These are phyloP conservation scores for Macrostomum lignano DNA, from an alignment of 1,140 invertebrate genomes.

Conservation along the genomic window DNA sequence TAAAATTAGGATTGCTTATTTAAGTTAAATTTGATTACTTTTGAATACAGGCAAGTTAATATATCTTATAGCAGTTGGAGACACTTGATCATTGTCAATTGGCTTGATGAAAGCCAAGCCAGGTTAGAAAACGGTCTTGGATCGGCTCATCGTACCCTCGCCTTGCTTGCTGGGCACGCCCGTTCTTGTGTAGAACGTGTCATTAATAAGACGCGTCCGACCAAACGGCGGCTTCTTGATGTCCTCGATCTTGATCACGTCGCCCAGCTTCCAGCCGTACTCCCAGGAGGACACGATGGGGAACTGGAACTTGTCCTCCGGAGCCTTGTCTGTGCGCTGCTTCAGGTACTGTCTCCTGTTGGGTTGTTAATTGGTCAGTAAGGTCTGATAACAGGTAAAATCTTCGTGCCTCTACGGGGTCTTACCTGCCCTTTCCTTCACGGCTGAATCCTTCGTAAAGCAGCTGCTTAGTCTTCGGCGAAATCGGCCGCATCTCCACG, in stretches of 20 bases:
- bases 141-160: not conserved
- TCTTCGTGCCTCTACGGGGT: not conserved
- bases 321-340: conserved; percentile 8
- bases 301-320: conserved; percentile 20
- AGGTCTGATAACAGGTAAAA: too few species aligned
- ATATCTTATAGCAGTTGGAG: too few species aligned
- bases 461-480: not conserved
- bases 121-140: not conserved
- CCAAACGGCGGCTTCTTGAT: conserved; percentile 19
- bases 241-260: conserved; percentile 17
- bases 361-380: not conserved
- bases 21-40: too few species aligned
- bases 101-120: too few species aligned
- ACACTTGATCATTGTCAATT: too few species aligned
- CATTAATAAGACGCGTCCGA: conserved; percentile 16
- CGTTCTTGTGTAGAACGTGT: conserved; percentile 23
- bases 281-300: conserved; percentile 21
- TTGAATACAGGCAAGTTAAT: too few species aligned
- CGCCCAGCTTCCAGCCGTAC: conserved; percentile 22
- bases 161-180: conserved; percentile 10
- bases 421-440: conserved; percentile 3
- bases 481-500: not conserved
- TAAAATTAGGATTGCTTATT: too few species aligned
- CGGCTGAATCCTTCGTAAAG: conserved; percentile 1
- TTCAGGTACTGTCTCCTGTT: conserved; percentile 8